These are phyloP conservation scores for Heliconius congener DNA, from an alignment of 1,140 invertebrate species.

Conservation along the genomic window DNA sequence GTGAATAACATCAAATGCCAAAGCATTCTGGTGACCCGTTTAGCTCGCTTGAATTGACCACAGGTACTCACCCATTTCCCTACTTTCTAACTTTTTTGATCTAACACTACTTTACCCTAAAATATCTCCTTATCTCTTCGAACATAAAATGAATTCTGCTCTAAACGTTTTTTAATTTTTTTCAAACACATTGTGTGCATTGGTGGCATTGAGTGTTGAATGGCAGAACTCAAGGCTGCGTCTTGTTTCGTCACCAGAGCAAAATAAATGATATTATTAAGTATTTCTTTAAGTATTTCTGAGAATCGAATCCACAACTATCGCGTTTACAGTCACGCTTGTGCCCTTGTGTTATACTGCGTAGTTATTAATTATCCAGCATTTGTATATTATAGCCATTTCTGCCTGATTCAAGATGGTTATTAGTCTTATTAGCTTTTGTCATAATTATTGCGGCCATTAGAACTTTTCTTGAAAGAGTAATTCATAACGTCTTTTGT, in stretches of 20 bases:
- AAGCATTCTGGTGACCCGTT: slow-evolving; percentile 33
- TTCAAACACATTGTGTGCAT: too few species aligned
- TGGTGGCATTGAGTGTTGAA: too few species aligned
- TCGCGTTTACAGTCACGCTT: too few species aligned
- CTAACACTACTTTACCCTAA: slow-evolving; percentile 5
- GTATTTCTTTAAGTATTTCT: too few species aligned
- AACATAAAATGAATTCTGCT: not conserved
- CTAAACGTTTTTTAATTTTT: not conserved
- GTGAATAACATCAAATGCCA: slow-evolving; percentile 10
- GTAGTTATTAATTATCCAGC: not conserved
- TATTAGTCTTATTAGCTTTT: slow-evolving; percentile 9
- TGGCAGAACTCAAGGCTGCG: too few species aligned
- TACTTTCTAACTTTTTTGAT: slow-evolving; percentile 20
- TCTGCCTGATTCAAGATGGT: not conserved
- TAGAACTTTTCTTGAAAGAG: slow-evolving; percentile 16
- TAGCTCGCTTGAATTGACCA: slow-evolving; percentile 33
- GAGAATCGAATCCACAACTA: too few species aligned
- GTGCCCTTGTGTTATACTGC: not conserved
- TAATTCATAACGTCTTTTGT: slow-evolving; percentile 13
- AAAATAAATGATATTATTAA: too few species aligned
- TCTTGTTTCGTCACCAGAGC: too few species aligned
- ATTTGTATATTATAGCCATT: slow-evolving; percentile 4
- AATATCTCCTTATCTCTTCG: not conserved
- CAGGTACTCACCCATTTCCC: slow-evolving; percentile 32
- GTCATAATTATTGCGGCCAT: slow-evolving; percentile 19